These are phyloP conservation scores for Frankliniella fusca DNA, from an alignment of 2,888 invertebrate species.

Conservation along the genomic window DNA sequence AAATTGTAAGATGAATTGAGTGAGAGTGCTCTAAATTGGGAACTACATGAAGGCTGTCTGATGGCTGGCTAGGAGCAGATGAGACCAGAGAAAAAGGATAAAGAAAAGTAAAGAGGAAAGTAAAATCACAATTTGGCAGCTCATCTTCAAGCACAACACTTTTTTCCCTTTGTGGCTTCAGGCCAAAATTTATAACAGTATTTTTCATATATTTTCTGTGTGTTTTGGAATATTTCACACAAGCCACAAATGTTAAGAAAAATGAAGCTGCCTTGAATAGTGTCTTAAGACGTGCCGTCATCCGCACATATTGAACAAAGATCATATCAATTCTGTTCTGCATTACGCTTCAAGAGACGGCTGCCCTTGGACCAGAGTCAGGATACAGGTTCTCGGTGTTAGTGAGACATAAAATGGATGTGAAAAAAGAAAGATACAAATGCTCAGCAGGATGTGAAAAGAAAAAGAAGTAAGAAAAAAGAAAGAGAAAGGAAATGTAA, in stretches of 20 bases:
- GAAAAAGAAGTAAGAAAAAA: constrained; percentile 5
- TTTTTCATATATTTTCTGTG: no score
- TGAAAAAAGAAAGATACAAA: constrained; percentile 4
- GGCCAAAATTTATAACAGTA: neutral
- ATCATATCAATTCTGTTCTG: no score
- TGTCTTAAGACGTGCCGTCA: no score
- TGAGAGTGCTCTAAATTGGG: constrained; percentile 9
- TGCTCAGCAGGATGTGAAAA: constrained; percentile 12
- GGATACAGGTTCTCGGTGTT: no score
- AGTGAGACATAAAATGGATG: no score
- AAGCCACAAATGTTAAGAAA: neutral
- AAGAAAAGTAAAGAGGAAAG: neutral
- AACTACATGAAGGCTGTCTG: constrained; percentile 18
- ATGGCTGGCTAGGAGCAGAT: neutral
- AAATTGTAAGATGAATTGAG: constrained; percentile 9
- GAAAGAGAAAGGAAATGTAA: neutral
- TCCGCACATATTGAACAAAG: no score
- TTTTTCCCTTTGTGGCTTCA: neutral
- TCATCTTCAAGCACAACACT: neutral
- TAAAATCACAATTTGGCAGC: neutral
- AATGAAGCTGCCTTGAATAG: neutral
- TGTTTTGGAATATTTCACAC: neutral
- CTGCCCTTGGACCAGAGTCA: no score
- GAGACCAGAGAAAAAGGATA: constrained; percentile 4
- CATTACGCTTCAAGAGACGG: no score